Evolutionary conservation across 2,888 invertebrate genomes (phyloP).

Genomic region (Orchesella flavescens): DNA sequence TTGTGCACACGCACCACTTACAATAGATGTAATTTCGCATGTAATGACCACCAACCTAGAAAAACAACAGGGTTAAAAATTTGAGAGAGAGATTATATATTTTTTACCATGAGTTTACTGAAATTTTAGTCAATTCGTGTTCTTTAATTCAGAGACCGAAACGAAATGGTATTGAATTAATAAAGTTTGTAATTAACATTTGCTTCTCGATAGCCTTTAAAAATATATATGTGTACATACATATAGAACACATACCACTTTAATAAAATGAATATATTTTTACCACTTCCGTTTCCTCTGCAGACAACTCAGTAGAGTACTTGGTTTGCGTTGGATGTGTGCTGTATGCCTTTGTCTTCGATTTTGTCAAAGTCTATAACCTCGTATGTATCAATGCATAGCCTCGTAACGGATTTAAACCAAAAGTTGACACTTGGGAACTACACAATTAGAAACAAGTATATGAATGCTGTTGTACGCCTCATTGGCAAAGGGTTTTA

Average conservation of each 20-base stretch:
- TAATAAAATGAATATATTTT: neutral
- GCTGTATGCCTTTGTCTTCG: neutral
- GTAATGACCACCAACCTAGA: constrained; percentile 53
- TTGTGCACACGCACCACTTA: constrained; percentile 52
- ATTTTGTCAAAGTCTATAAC: neutral
- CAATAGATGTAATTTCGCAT: constrained; percentile 23
- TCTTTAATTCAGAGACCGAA: constrained; percentile 10
- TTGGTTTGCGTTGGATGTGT: neutral
- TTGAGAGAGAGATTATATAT: neutral
- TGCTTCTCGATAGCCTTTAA: constrained; percentile 17
- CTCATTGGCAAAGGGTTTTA: no score
- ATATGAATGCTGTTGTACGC: neutral
- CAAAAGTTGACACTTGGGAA: neutral
- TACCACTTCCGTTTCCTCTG: constrained; percentile 53
- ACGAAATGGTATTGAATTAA: constrained; percentile 14
- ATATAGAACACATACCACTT: neutral
- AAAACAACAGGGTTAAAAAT: constrained; percentile 47
- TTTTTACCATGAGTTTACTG: neutral
- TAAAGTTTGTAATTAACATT: constrained; percentile 36
- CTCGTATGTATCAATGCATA: neutral
- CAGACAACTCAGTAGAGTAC: neutral
- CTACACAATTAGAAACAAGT: neutral
- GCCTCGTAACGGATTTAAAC: constrained; percentile 40
- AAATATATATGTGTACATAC: neutral
- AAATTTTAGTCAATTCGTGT: neutral